Evolutionary conservation across 1,140 invertebrate genomes (phyloP).

Genomic region (Leptinotarsa lineolata): DNA sequence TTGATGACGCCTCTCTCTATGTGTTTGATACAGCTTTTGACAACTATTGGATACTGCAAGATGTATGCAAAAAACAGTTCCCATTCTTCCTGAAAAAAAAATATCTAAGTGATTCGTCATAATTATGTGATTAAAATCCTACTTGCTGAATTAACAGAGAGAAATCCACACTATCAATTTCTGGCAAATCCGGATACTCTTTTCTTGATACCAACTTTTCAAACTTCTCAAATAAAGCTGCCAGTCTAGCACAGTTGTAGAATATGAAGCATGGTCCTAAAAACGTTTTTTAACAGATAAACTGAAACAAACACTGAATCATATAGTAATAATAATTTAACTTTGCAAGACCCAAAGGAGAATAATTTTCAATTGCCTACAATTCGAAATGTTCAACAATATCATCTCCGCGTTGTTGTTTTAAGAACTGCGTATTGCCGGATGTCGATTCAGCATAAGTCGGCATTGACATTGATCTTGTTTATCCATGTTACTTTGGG

Average conservation of each 20-base stretch:
- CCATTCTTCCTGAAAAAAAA: constrained; percentile 68
- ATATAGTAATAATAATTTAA: no score
- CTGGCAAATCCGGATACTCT: constrained; percentile 62
- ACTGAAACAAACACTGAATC: no score
- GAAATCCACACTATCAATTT: constrained; percentile 64
- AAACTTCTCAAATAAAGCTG: constrained; percentile 66
- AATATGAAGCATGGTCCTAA: constrained; percentile 71
- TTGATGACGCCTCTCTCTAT: constrained; percentile 58
- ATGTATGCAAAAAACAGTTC: constrained; percentile 68
- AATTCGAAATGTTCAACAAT: no score
- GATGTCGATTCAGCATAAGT: no score
- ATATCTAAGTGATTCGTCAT: not conserved
- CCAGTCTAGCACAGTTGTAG: constrained; percentile 72
- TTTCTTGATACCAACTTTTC: constrained; percentile 57
- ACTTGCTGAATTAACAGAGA: constrained; percentile 66
- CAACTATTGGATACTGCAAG: constrained; percentile 63
- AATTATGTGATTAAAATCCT: constrained; percentile 38
- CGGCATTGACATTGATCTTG: no score
- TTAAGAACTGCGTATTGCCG: no score
- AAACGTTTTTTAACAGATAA: not conserved
- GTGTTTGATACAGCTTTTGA: constrained; percentile 60
- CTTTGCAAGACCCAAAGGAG: no score
- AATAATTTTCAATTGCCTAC: no score
- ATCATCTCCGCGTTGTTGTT: no score
- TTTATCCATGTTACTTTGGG: no score